Evolutionary conservation across 2,113 vertebrate species (phyloP).

Genomic region (Ginglymostoma cirratum): DNA sequence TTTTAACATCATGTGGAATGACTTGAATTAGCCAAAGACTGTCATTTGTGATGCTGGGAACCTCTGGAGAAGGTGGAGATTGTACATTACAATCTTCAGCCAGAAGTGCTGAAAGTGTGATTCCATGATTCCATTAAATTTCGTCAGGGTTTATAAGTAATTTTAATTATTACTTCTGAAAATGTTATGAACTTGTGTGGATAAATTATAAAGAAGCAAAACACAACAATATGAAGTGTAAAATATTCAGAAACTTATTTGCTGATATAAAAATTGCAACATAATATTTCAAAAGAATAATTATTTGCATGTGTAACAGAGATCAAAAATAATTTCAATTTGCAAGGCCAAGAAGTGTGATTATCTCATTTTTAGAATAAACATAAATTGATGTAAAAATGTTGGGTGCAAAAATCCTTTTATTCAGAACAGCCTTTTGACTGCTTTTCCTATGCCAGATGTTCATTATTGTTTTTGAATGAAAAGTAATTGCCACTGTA

Average conservation of each 20-base stretch:
- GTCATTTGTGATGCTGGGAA: too few relatives aligned
- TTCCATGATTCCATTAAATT: too few relatives aligned
- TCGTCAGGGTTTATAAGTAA: neutral
- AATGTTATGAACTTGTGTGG: neutral
- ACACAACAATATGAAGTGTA: neutral
- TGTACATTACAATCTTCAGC: too few relatives aligned
- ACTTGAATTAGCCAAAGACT: too few relatives aligned
- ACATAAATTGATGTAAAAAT: constrained; percentile 15
- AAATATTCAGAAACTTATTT: neutral
- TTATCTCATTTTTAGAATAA: neutral
- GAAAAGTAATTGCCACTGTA: constrained; percentile 75
- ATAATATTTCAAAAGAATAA: neutral
- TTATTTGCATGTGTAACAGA: neutral
- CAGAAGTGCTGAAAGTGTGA: too few relatives aligned
- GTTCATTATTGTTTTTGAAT: constrained; percentile 60
- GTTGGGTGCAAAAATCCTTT: neutral
- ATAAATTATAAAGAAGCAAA: neutral
- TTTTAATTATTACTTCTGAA: too few relatives aligned
- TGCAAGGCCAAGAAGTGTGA: neutral
- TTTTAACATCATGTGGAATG: too few relatives aligned
- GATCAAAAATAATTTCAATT: neutral
- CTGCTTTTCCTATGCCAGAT: constrained; percentile 41
- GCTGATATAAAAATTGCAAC: neutral
- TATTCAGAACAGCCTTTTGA: neutral
- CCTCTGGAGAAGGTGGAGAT: too few relatives aligned